These are phyloP conservation scores for Leucophenga maculata DNA, from an alignment of 2,888 invertebrate genomes.

Conservation along the genomic window DNA sequence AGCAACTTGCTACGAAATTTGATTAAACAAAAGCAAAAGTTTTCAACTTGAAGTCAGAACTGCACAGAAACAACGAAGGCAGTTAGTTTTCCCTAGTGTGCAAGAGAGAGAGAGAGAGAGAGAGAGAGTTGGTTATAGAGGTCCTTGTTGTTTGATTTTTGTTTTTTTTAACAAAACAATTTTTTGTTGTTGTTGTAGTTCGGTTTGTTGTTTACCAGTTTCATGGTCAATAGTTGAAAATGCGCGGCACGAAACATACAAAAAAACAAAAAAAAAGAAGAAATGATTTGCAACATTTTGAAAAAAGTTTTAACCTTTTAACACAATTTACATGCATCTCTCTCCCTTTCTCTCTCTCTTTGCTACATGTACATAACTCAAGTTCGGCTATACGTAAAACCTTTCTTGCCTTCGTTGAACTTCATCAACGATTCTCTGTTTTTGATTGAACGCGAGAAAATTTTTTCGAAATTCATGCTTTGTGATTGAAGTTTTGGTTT, in stretches of 20 bases:
- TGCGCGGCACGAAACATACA: constrained; percentile 3
- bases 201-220: constrained; percentile 42
- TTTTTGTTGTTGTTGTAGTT: constrained; percentile 33
- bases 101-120: constrained; percentile 30
- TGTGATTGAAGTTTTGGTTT: background rate
- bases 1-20: constrained; percentile 57
- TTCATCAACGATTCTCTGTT: background rate
- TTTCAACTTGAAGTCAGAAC: constrained; percentile 46
- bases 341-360: too few relatives aligned
- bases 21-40: constrained; percentile 64
- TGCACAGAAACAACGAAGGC: constrained; percentile 9
- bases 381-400: too few relatives aligned
- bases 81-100: background rate
- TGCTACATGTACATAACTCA: too few relatives aligned
- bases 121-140: constrained; percentile 33
- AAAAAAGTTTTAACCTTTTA: constrained; percentile 44
- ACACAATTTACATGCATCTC: constrained; percentile 39
- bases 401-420: too few relatives aligned
- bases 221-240: constrained; percentile 50
- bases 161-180: constrained; percentile 23
- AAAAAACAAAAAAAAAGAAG: background rate
- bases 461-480: background rate
- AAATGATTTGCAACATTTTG: constrained; percentile 21
- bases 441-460: background rate
- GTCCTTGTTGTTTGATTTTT: constrained; percentile 22